Conservation (phyloP, 1,140 invertebrate genomes). For the Thaumatotibia leucotreta region DNA sequence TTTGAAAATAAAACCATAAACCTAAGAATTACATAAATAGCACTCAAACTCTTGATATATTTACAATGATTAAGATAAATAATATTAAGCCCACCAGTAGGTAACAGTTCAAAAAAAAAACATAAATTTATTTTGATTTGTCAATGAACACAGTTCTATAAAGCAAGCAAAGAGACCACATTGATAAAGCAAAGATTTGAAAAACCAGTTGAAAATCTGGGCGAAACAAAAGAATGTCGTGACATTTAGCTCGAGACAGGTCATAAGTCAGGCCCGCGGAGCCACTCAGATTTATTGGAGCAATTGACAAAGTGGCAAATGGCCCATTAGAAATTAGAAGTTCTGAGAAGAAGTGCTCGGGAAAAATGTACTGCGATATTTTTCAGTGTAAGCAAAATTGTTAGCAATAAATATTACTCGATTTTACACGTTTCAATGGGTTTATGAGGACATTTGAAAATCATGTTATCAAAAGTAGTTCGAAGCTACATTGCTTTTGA, state of each 20-base stretch:
- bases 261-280: constrained; percentile 38
- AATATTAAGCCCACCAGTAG: no score
- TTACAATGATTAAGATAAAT: no score
- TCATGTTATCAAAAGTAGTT: background rate
- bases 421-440: background rate
- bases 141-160: no score
- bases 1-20: no score
- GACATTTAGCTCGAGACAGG: constrained; percentile 44
- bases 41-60: no score
- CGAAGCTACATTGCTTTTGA: background rate
- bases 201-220: background rate
- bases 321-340: constrained; percentile 27
- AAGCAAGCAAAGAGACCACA: no score
- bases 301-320: constrained; percentile 29
- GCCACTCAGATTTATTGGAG: constrained; percentile 22
- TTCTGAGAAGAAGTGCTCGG: constrained; percentile 1
- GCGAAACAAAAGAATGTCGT: constrained; percentile 46
- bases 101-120: no score
- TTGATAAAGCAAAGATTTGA: background rate
- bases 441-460: background rate
- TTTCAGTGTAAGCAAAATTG: constrained; percentile 18
- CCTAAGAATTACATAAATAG: no score
- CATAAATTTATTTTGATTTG: no score
- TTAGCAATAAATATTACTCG: constrained; percentile 14
- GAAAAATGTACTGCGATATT: constrained; percentile 19